phyloP scores from a whole-genome alignment of 2,113 vertebrate species.

The Grantiella picta region DNA sequence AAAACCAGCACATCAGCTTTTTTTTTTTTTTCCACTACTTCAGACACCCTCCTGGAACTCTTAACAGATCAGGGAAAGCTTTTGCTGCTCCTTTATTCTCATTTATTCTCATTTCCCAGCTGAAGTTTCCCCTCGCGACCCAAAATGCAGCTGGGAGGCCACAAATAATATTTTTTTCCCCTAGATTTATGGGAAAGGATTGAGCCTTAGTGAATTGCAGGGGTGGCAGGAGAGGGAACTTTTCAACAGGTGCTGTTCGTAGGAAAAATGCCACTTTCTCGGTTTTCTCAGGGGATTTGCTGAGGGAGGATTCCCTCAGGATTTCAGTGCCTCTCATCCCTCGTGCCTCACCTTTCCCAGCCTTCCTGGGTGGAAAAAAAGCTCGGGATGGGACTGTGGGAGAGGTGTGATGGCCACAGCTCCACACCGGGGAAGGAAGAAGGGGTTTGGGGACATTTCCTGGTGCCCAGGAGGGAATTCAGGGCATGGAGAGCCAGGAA shows the following conservation, averaged over 20 bases:
- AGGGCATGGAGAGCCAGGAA: neutral
- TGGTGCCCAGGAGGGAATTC: neutral
- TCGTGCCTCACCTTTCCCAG: neutral
- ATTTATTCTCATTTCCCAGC: neutral
- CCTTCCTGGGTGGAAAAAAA: neutral
- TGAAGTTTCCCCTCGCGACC: neutral
- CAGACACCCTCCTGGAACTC: neutral
- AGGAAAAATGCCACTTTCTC: neutral
- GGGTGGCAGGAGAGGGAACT: neutral
- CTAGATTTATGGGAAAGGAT: neutral
- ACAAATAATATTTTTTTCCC: neutral
- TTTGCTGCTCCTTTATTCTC: neutral
- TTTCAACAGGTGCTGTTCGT: neutral
- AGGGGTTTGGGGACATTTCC: neutral
- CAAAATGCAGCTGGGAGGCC: neutral
- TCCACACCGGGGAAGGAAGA: neutral
- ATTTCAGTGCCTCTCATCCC: neutral
- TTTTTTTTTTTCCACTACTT: neutral
- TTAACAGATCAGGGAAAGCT: neutral
- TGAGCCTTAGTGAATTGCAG: neutral
- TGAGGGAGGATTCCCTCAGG: neutral
- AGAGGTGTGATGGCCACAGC: neutral
- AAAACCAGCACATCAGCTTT: neutral
- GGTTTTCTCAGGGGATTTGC: slow-evolving; percentile 36
- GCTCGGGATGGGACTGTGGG: neutral